Evolutionary conservation across 2,888 invertebrate species (phyloP), one percentile per base, ranked within the genome.

Genomic region (Drosophila phalerata): DNA sequence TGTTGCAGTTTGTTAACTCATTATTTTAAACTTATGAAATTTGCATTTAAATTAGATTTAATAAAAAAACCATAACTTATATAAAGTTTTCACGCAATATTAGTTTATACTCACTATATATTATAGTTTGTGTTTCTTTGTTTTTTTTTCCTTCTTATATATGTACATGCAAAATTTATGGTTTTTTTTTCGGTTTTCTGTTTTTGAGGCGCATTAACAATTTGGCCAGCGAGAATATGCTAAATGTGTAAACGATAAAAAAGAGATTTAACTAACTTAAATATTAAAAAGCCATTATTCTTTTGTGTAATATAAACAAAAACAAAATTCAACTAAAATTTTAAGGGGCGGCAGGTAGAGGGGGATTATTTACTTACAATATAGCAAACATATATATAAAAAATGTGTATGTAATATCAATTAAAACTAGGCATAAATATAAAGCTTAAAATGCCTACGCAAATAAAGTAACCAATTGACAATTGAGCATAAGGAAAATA

Each of bases 401-500:
- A 66, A 62, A 56, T 48, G 25, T 55, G 53, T 63, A 43, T 52
- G 40, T 78, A 86, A 82, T 85, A 83, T 88, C 77, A 80, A 73
- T 65, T 88, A 88, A 84, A 86, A 78, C 76, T 84, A 84, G 40
- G 65, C 85, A 88, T 88, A 88, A 81, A 88, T 84, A 74, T 74
- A 64, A 65, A 71, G 63, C 72, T 79, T 71, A 76, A 68, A 52
- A 40, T 63, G 73, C 34, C 55, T 78, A 64, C 48, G 60, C 11
- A 17, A 32, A 48, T 17, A 19, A n/a, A 19, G 8, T 49, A 75
- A 58, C 49, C 61, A 63, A 79, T 45, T 51, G 43, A 60, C 49
- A 62, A 62, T 71, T 80, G 77, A 77, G 77, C 81, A 40, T 73
- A 77, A 73, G 87, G 87, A 84, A 52, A 84, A 84, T 88, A 88